Conservation (phyloP, 1,140 invertebrate species). For the Cheumatopsyche charites region DNA sequence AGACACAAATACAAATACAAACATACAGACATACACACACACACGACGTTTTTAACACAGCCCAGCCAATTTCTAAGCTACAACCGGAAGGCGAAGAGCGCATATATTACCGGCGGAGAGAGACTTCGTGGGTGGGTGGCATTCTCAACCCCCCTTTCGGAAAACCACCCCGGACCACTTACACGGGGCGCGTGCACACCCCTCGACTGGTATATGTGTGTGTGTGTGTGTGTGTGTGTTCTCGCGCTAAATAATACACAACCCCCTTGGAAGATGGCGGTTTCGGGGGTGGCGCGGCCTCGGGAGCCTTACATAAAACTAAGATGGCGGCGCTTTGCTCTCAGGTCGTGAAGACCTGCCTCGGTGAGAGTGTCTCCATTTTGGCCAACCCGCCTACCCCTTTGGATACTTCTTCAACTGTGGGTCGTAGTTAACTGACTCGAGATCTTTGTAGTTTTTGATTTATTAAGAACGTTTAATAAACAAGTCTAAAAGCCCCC, state of each 20-base stretch:
- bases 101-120: constrained; percentile 43
- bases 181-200: too few species aligned
- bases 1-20: constrained; percentile 1
- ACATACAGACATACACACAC: constrained; percentile 7
- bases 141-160: background rate
- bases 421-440: too few species aligned
- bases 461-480: too few species aligned
- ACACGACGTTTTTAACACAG: constrained; percentile 15
- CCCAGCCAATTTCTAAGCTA: constrained; percentile 41
- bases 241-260: constrained; percentile 35
- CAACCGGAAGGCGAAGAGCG: constrained; percentile 40
- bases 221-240: constrained; percentile 3
- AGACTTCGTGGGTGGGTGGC: too few species aligned
- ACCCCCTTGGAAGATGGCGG: constrained; percentile 15
- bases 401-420: too few species aligned
- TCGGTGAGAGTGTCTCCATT: constrained; percentile 22
- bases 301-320: constrained; percentile 47
- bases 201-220: too few species aligned
- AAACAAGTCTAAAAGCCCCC: too few species aligned
- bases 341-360: constrained; percentile 42
- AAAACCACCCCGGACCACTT: background rate
- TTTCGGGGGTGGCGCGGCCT: constrained; percentile 12
- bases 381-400: too few species aligned
- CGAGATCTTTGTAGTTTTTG: too few species aligned
- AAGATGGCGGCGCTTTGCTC: constrained; percentile 45